A percentile compares a stretch with the other conserved stretches of the same genome.
Evolutionary conservation across 92 coral and sea anemone species (phyloP).

Genomic region (Scolanthus callimorphus): DNA sequence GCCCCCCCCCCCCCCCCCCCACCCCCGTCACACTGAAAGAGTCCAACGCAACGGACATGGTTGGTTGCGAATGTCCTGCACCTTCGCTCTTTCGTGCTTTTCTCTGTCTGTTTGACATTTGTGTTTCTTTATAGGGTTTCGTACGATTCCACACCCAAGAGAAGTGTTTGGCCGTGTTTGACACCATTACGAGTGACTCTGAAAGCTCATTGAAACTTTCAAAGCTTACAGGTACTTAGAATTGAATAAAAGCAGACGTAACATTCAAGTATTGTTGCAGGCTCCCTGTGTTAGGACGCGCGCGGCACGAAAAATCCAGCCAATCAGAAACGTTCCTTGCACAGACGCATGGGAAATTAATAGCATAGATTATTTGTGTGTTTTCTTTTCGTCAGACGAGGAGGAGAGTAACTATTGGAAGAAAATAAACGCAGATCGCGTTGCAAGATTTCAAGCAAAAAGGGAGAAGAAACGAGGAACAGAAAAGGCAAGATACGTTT

Average conservation of each 20-base stretch:
- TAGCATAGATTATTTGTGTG: too few relatives aligned
- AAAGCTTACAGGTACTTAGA: constrained; percentile 52
- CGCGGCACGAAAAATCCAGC: too few relatives aligned
- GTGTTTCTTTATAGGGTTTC: constrained; percentile 60
- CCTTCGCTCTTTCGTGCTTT: too few relatives aligned
- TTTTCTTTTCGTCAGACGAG: constrained; percentile 45
- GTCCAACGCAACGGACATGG: too few relatives aligned
- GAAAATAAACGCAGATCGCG: constrained; percentile 82
- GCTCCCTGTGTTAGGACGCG: too few relatives aligned
- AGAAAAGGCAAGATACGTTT: constrained; percentile 59
- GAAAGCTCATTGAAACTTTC: constrained; percentile 19
- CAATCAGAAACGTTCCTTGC: too few relatives aligned
- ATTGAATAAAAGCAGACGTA: too few relatives aligned
- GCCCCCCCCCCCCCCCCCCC: too few relatives aligned
- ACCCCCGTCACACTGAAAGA: too few relatives aligned
- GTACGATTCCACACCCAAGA: constrained; percentile 84
- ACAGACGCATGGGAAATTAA: too few relatives aligned
- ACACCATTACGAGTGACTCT: constrained; percentile 27
- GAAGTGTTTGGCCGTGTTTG: constrained; percentile 62
- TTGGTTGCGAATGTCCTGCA: too few relatives aligned
- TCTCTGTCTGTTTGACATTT: not conserved
- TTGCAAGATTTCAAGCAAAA: constrained; percentile 72
- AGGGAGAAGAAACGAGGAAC: constrained; percentile 81
- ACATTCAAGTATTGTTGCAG: too few relatives aligned
- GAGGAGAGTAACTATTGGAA: constrained; percentile 86